phyloP scores from a whole-genome alignment of 1,140 invertebrate genomes.

The Bombus haemorrhoidalis region DNA sequence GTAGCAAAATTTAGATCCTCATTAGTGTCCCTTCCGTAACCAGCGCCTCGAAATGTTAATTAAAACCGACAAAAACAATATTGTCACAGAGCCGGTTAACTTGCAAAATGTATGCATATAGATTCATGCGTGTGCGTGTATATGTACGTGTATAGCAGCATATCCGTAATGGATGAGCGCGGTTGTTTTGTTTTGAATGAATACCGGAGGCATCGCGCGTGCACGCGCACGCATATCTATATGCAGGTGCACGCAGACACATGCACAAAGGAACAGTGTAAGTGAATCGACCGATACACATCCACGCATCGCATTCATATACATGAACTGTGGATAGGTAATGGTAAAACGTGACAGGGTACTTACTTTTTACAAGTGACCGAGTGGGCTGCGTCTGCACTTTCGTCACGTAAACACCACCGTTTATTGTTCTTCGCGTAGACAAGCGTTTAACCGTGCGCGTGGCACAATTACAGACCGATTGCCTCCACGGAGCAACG shows the following conservation, averaged over 20 bases:
- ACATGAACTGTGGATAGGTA: not conserved
- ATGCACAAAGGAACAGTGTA: not conserved
- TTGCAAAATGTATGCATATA: not conserved
- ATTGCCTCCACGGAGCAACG: constrained; percentile 40
- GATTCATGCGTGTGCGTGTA: not conserved
- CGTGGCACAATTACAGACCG: constrained; percentile 54
- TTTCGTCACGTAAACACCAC: constrained; percentile 67
- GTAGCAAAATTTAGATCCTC: constrained; percentile 7
- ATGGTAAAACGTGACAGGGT: constrained; percentile 31
- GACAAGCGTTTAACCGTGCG: constrained; percentile 45
- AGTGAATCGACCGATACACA: not conserved
- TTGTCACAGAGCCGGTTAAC: constrained; percentile 11
- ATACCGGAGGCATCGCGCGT: constrained; percentile 26
- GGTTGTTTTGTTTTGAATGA: constrained; percentile 64
- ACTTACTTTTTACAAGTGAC: constrained; percentile 72
- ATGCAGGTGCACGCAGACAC: constrained; percentile 6
- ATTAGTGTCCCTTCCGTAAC: not conserved
- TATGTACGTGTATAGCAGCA: not conserved
- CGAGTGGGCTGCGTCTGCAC: constrained; percentile 65
- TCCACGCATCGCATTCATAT: not conserved
- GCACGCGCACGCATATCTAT: not conserved
- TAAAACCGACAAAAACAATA: constrained; percentile 38
- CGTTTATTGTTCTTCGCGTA: constrained; percentile 42
- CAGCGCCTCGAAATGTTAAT: constrained; percentile 35
- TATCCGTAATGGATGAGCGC: constrained; percentile 47